phyloP scores from a whole-genome alignment of 2,888 invertebrate species.

The Acholoe squamosa region DNA sequence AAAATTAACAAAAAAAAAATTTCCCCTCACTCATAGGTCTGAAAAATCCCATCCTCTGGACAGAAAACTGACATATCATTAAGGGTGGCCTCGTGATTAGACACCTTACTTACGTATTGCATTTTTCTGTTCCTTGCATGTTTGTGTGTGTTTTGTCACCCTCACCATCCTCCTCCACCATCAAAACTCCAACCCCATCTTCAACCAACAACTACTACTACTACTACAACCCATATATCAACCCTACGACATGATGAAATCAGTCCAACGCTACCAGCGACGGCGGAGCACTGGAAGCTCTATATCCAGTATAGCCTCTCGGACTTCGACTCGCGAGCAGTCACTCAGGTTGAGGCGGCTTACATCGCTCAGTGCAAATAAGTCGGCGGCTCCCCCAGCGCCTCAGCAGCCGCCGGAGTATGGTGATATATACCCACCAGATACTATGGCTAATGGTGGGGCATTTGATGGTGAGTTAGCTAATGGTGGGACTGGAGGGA shows the following conservation, averaged over 20 bases:
- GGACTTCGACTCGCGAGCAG: constrained; percentile 33
- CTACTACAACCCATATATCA: not conserved
- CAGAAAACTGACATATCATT: too few relatives aligned
- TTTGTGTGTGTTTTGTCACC: not conserved
- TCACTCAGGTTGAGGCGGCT: constrained; percentile 1
- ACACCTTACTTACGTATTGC: not conserved
- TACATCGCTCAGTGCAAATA: not conserved
- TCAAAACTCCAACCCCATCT: too few relatives aligned
- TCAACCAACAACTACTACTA: not conserved
- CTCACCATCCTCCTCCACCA: not conserved
- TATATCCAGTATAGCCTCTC: constrained; percentile 20
- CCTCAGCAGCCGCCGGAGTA: not conserved
- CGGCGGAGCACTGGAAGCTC: constrained; percentile 1
- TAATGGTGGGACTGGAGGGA: not conserved
- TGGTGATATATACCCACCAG: not conserved
- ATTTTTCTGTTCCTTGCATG: not conserved
- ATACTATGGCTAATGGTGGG: not conserved
- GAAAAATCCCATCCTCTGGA: too few relatives aligned
- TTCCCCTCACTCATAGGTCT: too few relatives aligned
- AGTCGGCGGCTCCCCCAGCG: not conserved
- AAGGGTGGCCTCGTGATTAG: too few relatives aligned
- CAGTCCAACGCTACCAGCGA: constrained; percentile 18
- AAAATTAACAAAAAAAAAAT: too few relatives aligned
- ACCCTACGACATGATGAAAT: not conserved
- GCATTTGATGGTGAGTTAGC: constrained; percentile 18